A percentile compares a stretch with the other conserved stretches of the same genome.
phyloP scores from a whole-genome alignment of 64 coral and sea anemone genomes.

The Stylophora pistillata region DNA sequence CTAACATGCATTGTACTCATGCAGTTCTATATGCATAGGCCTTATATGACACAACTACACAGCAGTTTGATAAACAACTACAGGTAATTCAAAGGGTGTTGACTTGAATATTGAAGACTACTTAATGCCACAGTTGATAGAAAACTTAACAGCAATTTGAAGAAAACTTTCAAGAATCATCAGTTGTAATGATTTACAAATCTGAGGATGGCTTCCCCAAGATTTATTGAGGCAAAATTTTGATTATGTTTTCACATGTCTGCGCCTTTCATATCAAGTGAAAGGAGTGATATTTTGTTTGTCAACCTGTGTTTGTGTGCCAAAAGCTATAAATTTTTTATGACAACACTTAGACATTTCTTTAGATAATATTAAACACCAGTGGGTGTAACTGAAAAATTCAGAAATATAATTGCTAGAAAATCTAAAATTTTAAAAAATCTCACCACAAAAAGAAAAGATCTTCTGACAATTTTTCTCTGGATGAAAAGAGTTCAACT shows the following conservation, averaged over 20 bases:
- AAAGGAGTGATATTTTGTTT: slow-evolving; percentile 73
- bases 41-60: not conserved
- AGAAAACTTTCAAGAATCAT: not conserved
- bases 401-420: slow-evolving; percentile 1
- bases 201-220: no score
- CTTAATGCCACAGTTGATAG: slow-evolving; percentile 1
- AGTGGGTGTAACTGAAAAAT: slow-evolving; percentile 21
- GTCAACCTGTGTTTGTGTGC: slow-evolving; percentile 77
- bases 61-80: slow-evolving; percentile 20
- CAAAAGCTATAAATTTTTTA: slow-evolving; percentile 97
- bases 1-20: not conserved
- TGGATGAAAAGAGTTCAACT: not conserved
- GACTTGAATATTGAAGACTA: slow-evolving; percentile 14
- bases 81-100: slow-evolving; percentile 27
- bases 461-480: not conserved
- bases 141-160: not conserved
- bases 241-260: not conserved
- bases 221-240: not conserved
- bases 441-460: not conserved
- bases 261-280: slow-evolving; percentile 26
- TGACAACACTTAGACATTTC: slow-evolving; percentile 71
- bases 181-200: not conserved
- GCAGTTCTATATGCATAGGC: not conserved
- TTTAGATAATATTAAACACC: slow-evolving; percentile 27
- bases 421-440: not conserved